phyloP scores from a whole-genome alignment of 1,140 invertebrate genomes.

The Ectropis grisescens region DNA sequence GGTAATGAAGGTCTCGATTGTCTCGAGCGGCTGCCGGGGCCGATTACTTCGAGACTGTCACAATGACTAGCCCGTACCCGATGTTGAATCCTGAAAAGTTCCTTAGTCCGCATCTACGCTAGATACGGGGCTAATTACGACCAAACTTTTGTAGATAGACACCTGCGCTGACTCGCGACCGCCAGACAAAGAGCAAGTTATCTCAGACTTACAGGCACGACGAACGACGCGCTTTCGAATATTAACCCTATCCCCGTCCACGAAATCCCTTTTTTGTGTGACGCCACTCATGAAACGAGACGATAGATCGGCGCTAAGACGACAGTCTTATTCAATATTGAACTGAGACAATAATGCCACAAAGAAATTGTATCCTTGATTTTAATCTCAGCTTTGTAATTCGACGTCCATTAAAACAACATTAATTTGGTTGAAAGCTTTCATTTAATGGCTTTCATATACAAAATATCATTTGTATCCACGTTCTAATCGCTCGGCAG shows the following conservation, averaged over 20 bases:
- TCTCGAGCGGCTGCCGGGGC: conserved; percentile 51
- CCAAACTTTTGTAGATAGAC: conserved; percentile 66
- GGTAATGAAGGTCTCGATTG: conserved; percentile 66
- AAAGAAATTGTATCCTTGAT: conserved; percentile 32
- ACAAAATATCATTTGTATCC: not conserved
- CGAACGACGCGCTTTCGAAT: conserved; percentile 18
- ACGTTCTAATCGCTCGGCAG: conserved; percentile 3
- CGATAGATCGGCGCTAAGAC: conserved; percentile 32
- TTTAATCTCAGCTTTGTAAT: conserved; percentile 11
- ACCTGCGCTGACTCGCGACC: conserved; percentile 52
- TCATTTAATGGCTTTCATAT: conserved; percentile 5
- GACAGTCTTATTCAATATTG: conserved; percentile 38
- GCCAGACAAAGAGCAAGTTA: conserved; percentile 62
- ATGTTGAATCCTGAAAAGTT: conserved; percentile 63
- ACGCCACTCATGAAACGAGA: conserved; percentile 7
- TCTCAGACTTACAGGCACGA: conserved; percentile 48
- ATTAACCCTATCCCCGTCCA: conserved; percentile 19
- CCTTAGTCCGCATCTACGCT: conserved; percentile 56
- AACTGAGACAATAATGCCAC: conserved; percentile 25
- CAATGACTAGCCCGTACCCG: conserved; percentile 58
- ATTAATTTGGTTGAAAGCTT: conserved; percentile 15
- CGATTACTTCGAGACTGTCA: conserved; percentile 63
- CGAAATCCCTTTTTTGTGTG: conserved; percentile 24
- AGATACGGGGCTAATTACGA: conserved; percentile 63
- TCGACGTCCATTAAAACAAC: conserved; percentile 13